A percentile compares a stretch with the other conserved stretches of the same genome.
Conservation (phyloP, 2,888 invertebrate genomes). For the Ophion costatus region DNA sequence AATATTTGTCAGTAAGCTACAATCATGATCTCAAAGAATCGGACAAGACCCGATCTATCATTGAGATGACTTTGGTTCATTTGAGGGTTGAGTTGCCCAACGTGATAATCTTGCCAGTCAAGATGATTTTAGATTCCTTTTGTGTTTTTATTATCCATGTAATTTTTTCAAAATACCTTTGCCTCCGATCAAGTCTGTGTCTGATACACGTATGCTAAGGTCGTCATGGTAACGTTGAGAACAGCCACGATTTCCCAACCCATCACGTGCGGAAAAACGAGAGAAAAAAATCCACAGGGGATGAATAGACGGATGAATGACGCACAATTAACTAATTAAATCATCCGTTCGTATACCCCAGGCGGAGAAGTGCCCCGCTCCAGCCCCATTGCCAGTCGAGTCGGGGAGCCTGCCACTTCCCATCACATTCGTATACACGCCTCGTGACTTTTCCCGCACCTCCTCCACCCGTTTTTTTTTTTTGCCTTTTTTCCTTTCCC, state of each 20-base stretch:
- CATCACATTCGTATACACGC: constrained; percentile 57
- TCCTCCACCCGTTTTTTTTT: constrained; percentile 36
- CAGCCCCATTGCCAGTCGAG: constrained; percentile 61
- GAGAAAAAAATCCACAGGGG: constrained; percentile 73
- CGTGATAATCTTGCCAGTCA: not conserved
- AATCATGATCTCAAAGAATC: too few relatives aligned
- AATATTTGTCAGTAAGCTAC: too few relatives aligned
- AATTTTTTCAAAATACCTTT: not conserved
- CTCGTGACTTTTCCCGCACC: constrained; percentile 74
- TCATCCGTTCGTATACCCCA: constrained; percentile 80
- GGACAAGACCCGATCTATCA: too few relatives aligned
- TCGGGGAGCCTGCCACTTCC: constrained; percentile 60
- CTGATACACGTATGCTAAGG: not conserved
- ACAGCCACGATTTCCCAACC: constrained; percentile 5
- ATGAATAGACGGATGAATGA: constrained; percentile 83
- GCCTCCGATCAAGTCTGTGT: not conserved
- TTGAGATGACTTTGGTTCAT: too few relatives aligned
- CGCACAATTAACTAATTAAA: constrained; percentile 83
- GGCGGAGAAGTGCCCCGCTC: constrained; percentile 64
- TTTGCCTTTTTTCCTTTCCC: constrained; percentile 48
- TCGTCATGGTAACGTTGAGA: constrained; percentile 19
- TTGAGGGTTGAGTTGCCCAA: not conserved
- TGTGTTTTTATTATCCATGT: not conserved
- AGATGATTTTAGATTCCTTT: not conserved
- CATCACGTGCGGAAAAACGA: constrained; percentile 54